Base-by-base conservation (phyloP, 2,888 invertebrate species). In the Ptychoptera albimana region DNA sequence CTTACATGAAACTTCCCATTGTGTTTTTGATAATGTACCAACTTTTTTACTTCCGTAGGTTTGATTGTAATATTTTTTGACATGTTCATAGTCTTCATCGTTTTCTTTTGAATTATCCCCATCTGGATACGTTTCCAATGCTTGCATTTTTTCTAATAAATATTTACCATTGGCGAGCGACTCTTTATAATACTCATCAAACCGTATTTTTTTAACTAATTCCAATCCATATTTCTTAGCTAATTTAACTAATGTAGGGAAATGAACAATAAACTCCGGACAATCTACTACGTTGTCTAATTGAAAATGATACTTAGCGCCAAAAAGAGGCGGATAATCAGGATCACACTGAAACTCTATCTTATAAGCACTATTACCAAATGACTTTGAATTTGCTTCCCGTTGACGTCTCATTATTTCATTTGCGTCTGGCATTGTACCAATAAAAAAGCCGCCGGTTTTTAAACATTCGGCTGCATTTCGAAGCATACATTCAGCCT, bases 271-370 rank as follows among this genome's bases (percentile, higher is more conserved):
- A 69, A 96, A 99, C 63, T 98, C 98, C 2, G 98, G 98, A 63
- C 98, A 99, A 62, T 99, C 82, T 1, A 99, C 97, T 8, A 93
- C 93, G 34, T 87, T 94, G 59, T 97, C 92, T 52, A 98, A 69
- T 57, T 86, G 81, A 63, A 99, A 99, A 64, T 92, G 80, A 69
- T 97, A 97, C 60, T 89, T 87, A 14, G 85, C 92, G 36, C 97
- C 97, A 70, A 98, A 98, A 14, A 97, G 65, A 1, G 92, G 88
- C 53, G 78, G 77, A 10, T 75, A 73, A 41, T 68, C 61, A 51
- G 72, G 69, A 53, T 82, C 76, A 62, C 78, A 79, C 44, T 78
- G 69, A 53, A 85, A 75, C 50, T 78, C 74, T 31, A 91, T 79
- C 50, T 70, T 75, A 58, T 77, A 89, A 15, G 91, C 73, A 47